These are phyloP conservation scores for Sinocyclocheilus anophthalmus DNA, from an alignment of 2,113 vertebrate genomes.

Conservation along the genomic window DNA sequence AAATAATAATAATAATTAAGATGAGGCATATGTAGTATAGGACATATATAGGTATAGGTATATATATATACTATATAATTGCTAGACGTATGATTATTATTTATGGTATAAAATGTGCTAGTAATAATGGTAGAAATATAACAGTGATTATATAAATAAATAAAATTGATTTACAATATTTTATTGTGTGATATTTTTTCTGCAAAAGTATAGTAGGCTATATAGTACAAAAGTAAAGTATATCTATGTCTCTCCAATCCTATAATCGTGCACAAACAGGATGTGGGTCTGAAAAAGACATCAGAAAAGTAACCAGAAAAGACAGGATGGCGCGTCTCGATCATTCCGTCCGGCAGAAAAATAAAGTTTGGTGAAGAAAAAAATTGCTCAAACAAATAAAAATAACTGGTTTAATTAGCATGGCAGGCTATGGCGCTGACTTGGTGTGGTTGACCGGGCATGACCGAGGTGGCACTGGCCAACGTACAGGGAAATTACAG, in stretches of 20 bases:
- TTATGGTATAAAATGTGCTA: not conserved
- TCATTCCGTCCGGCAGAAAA: constrained; percentile 63
- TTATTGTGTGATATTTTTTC: not conserved
- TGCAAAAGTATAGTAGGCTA: not conserved
- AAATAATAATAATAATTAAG: not conserved
- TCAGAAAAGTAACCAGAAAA: constrained; percentile 60
- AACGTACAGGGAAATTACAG: constrained; percentile 73
- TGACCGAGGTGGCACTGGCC: constrained; percentile 73
- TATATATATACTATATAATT: too few relatives aligned
- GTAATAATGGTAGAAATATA: not conserved
- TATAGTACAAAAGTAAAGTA: not conserved
- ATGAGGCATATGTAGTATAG: too few relatives aligned
- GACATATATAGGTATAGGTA: not conserved
- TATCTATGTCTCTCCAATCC: constrained; percentile 35
- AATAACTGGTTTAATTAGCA: constrained; percentile 78
- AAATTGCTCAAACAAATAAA: constrained; percentile 63
- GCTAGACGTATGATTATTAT: not conserved
- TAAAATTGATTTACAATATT: not conserved
- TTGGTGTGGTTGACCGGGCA: constrained; percentile 67
- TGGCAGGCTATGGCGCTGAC: constrained; percentile 66
- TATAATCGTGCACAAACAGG: constrained; percentile 46
- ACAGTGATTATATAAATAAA: not conserved
- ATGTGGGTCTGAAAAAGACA: constrained; percentile 67
- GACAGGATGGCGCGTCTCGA: constrained; percentile 64
- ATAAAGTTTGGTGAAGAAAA: constrained; percentile 32